Base-by-base conservation (phyloP, 2,113 vertebrate species). In the Leucoraja erinaceus region DNA sequence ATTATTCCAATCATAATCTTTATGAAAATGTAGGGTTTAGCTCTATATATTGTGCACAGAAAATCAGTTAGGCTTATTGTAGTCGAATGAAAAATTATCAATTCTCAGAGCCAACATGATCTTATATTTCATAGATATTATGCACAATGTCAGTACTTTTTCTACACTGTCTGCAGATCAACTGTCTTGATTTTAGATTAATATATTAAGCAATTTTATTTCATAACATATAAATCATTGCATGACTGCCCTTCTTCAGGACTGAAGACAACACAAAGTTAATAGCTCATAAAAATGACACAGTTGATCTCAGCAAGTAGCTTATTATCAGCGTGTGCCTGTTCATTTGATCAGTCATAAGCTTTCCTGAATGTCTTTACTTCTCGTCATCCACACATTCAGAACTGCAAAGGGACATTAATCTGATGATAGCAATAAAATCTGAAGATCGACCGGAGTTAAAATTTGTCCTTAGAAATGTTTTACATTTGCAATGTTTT, bases 211-310 rank as follows among this genome's bases (percentile, higher is more conserved):
- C 9, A 5, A 38, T 9, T 74, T 54, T 54, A 81, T 90, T 72
- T 91, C 20, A 72, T 74, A 47, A 22, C 31, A 70, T 72, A 54
- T 91, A 28, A 25, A 54, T 91, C 68, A 91, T 47, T 91, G 66
- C 66, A 91, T 91, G 68, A 70, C 66, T 72, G 33, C 38, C 66
- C 33, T 91, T 66, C 66, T 72, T 91, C 66, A 91, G 66, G 33
- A 91, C 20, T 91, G 66, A 72, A 91, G 90, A 74, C 66, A 74
- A 47, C 18, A 31, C 84, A 72, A 68, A 91, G 90, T 72, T 91
- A 91, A 72, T 72, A 74, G 33, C 90, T 90, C 86, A 38, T 90
- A 90, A 90, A 90, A 90, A 90, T 68, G 38, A 90, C 68, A 90
- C 66, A 74, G 90, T 70, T 91, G 68, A 91, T 91, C 33, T 91